Evolutionary conservation across 2,888 invertebrate species (phyloP).

Genomic region (Clostera curtula): DNA sequence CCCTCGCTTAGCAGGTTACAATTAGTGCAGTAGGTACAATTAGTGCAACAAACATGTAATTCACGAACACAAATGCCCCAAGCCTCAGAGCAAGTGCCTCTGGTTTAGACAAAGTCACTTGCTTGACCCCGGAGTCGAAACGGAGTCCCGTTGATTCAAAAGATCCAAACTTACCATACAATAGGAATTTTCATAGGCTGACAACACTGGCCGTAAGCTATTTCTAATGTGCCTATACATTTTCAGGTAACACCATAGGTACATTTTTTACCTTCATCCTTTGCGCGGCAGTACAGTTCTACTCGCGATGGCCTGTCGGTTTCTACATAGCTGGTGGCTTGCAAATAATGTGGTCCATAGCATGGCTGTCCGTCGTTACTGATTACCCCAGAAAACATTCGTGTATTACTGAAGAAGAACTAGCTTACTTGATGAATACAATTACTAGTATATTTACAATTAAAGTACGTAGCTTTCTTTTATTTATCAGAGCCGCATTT

Average conservation of each 20-base stretch:
- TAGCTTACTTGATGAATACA: conserved; percentile 73
- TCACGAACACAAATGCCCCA: too few relatives aligned
- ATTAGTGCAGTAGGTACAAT: too few relatives aligned
- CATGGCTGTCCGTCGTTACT: conserved; percentile 75
- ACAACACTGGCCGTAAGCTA: too few relatives aligned
- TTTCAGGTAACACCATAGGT: conserved; percentile 63
- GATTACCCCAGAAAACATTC: conserved; percentile 78
- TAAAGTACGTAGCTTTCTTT: conserved; percentile 34
- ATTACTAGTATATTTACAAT: conserved; percentile 65
- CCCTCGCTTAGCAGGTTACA: too few relatives aligned
- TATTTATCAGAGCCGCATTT: not conserved
- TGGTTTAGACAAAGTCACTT: too few relatives aligned
- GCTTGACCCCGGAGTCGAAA: too few relatives aligned
- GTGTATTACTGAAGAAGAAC: conserved; percentile 76
- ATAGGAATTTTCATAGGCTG: too few relatives aligned
- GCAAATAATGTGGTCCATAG: conserved; percentile 65
- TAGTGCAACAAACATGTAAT: too few relatives aligned
- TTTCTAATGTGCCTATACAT: not conserved
- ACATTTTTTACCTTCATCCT: conserved; percentile 80
- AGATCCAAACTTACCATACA: too few relatives aligned
- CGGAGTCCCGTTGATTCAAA: too few relatives aligned
- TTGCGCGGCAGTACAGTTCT: conserved; percentile 77
- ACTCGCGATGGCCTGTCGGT: conserved; percentile 78
- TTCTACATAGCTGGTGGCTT: conserved; percentile 77
- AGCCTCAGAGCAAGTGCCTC: too few relatives aligned